Percentiles rank a stretch among this genome's conserved stretches.
Conservation (phyloP, 1,140 invertebrate genomes). For the Bemisia tabaci region DNA sequence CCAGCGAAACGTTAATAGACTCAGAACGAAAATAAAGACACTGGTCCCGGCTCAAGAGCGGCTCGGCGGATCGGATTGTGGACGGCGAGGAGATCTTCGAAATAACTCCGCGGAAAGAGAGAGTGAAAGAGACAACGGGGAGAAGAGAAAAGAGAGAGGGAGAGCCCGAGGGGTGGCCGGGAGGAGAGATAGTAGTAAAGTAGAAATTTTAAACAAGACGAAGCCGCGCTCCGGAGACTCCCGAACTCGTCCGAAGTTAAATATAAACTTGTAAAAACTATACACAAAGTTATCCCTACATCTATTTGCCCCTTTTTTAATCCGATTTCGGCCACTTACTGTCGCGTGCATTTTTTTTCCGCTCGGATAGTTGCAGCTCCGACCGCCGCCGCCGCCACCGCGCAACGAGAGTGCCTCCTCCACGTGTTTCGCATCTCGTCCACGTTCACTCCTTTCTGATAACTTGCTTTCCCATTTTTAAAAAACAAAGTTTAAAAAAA, state of each 20-base stretch:
- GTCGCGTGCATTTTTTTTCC: not conserved
- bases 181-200: conserved; percentile 6
- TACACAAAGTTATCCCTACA: not conserved
- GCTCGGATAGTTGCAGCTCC: not conserved
- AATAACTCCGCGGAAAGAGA: not conserved
- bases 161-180: not conserved
- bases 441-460: not conserved
- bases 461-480: no score
- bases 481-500: no score
- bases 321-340: not conserved
- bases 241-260: not conserved
- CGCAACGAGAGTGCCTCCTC: no score
- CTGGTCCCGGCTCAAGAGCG: not conserved
- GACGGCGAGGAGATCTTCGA: conserved; percentile 3
- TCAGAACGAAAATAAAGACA: not conserved
- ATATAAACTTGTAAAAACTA: not conserved
- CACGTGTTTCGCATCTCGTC: not conserved
- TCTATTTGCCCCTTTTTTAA: not conserved
- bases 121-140: conserved; percentile 5
- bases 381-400: no score
- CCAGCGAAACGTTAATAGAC: not conserved
- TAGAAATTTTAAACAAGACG: not conserved
- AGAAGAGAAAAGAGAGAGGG: not conserved
- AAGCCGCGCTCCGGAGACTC: not conserved
- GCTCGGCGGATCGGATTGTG: conserved; percentile 5